A percentile compares a stretch with the other conserved stretches of the same genome.
phyloP scores from a whole-genome alignment of 2,113 vertebrate genomes.

The Oncorhynchus keta region DNA sequence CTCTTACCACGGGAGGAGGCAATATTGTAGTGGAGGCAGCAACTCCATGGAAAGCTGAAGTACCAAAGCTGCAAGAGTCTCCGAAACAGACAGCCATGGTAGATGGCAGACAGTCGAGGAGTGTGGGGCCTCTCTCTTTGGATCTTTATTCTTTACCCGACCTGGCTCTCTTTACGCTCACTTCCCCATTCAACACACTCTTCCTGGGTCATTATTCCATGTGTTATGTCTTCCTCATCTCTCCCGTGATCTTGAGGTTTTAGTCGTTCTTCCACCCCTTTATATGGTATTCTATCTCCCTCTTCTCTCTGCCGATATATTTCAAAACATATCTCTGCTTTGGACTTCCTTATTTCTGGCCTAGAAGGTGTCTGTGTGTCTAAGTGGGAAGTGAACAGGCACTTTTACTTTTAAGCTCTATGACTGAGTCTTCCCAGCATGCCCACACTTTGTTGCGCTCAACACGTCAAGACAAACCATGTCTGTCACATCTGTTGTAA shows the following conservation, averaged over 20 bases:
- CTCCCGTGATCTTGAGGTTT: too few relatives aligned
- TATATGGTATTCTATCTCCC: too few relatives aligned
- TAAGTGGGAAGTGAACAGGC: not conserved
- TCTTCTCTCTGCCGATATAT: too few relatives aligned
- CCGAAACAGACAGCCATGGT: slow-evolving; percentile 55
- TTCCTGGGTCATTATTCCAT: too few relatives aligned
- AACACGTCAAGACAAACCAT: not conserved
- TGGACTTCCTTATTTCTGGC: not conserved
- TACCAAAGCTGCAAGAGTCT: slow-evolving; percentile 44
- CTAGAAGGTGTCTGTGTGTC: not conserved
- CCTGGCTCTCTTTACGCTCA: too few relatives aligned
- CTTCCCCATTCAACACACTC: too few relatives aligned
- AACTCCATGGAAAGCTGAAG: slow-evolving; percentile 12
- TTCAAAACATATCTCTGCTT: not conserved
- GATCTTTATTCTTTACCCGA: too few relatives aligned
- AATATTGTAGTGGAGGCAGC: not conserved
- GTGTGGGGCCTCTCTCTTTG: not conserved
- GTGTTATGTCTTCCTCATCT: too few relatives aligned
- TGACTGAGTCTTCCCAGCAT: slow-evolving; percentile 13
- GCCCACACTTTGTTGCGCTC: not conserved
- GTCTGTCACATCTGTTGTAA: slow-evolving; percentile 5
- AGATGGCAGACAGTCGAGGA: slow-evolving; percentile 18
- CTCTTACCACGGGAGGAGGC: slow-evolving; percentile 19
- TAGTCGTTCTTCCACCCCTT: too few relatives aligned
- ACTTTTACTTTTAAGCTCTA: too few relatives aligned